Evolutionary conservation across 2,888 invertebrate species (phyloP).

Genomic region (Noctua fimbriata): DNA sequence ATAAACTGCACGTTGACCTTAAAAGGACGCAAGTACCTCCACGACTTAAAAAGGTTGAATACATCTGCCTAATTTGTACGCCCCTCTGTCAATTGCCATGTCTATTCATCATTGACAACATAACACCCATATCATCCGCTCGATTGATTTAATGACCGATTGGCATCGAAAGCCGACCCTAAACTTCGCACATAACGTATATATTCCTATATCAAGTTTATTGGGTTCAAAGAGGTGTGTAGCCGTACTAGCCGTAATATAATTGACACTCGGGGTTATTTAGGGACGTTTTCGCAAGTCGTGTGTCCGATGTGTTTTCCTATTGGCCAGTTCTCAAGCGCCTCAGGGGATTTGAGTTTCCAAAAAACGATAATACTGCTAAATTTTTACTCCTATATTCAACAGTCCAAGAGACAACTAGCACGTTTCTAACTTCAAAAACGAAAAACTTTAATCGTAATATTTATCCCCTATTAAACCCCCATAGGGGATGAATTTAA

Average conservation of each 20-base stretch:
- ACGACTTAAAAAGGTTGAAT: constrained; percentile 19
- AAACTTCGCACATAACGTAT: constrained; percentile 28
- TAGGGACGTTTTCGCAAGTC: constrained; percentile 4
- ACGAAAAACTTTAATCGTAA: neutral
- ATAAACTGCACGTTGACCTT: neutral
- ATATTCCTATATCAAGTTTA: constrained; percentile 29
- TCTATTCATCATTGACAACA: constrained; percentile 52
- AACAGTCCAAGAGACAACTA: neutral
- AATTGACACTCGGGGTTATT: constrained; percentile 14
- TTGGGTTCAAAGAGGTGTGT: constrained; percentile 24
- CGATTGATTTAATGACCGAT: constrained; percentile 55
- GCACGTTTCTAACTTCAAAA: neutral
- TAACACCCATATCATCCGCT: constrained; percentile 35
- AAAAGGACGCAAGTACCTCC: neutral
- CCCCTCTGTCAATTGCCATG: constrained; percentile 11
- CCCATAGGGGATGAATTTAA: neutral
- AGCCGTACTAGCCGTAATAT: constrained; percentile 6
- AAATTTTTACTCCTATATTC: neutral
- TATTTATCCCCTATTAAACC: neutral
- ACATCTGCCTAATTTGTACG: constrained; percentile 24
- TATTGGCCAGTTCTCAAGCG: neutral
- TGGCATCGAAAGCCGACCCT: constrained; percentile 34
- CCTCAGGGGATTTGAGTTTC: neutral
- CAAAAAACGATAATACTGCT: neutral
- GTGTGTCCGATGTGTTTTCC: neutral